Percentiles rank a stretch among this genome's conserved stretches.
phyloP scores from a whole-genome alignment of 2,797 vertebrate genomes.

The Acrossocheilus wenchowensis region DNA sequence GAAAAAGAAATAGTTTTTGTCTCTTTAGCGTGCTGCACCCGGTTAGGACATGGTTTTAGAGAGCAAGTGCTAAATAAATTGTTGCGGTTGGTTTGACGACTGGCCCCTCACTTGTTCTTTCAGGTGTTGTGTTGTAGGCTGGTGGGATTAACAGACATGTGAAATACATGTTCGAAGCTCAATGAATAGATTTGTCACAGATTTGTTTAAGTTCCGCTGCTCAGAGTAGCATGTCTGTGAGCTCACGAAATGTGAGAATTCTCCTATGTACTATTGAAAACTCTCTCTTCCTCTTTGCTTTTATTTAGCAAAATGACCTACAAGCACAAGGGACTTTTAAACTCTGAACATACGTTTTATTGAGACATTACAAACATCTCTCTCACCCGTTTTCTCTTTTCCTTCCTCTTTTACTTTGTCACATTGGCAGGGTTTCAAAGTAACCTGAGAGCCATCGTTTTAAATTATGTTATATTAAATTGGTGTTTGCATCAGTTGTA shows the following conservation, averaged over 20 bases:
- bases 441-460: conserved; percentile 56
- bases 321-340: conserved; percentile 58
- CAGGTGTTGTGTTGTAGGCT: conserved; percentile 33
- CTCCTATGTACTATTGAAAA: conserved; percentile 55
- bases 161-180: conserved; percentile 34
- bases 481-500: conserved; percentile 48
- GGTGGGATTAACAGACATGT: conserved; percentile 47
- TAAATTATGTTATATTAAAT: conserved; percentile 66
- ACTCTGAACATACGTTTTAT: conserved; percentile 48
- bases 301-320: conserved; percentile 59
- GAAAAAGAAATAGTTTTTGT: neutral
- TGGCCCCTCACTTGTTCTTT: conserved; percentile 8
- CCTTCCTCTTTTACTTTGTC: conserved; percentile 44
- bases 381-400: conserved; percentile 10
- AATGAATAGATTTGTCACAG: conserved; percentile 50
- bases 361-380: conserved; percentile 45
- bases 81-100: conserved; percentile 10
- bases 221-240: conserved; percentile 38
- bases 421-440: conserved; percentile 56
- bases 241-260: conserved; percentile 55
- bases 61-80: conserved; percentile 29
- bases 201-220: conserved; percentile 33
- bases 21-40: neutral
- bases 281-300: conserved; percentile 52
- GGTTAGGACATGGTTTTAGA: neutral